A percentile compares a stretch with the other conserved stretches of the same genome.
phyloP scores from a whole-genome alignment of 92 coral and sea anemone species.

The Isaurus tuberculatus region DNA sequence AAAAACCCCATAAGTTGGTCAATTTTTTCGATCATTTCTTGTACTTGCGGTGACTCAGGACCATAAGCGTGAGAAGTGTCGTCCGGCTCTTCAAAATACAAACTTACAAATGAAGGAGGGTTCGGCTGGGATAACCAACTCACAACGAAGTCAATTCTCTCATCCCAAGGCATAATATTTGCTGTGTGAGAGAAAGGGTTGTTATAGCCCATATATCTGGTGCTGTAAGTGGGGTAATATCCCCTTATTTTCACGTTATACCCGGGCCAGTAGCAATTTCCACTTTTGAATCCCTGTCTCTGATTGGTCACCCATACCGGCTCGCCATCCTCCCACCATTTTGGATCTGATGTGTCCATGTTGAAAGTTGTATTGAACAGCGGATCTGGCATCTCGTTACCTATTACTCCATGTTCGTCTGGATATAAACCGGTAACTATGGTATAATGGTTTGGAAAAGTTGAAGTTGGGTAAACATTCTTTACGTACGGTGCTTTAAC shows the following conservation, averaged over 20 bases:
- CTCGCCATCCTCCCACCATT: constrained; percentile 91
- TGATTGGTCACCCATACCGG: constrained; percentile 95
- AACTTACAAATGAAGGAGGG: constrained; percentile 87
- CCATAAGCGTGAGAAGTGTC: constrained; percentile 76
- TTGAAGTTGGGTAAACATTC: constrained; percentile 81
- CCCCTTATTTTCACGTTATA: constrained; percentile 76
- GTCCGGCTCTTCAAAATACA: constrained; percentile 89
- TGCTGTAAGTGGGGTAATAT: constrained; percentile 58
- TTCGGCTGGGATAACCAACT: constrained; percentile 70
- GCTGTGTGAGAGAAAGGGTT: constrained; percentile 71
- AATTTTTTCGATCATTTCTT: constrained; percentile 54
- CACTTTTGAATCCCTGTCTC: constrained; percentile 83
- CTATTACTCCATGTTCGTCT: constrained; percentile 88
- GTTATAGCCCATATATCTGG: constrained; percentile 52
- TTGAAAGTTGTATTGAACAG: constrained; percentile 62
- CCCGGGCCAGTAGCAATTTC: constrained; percentile 88
- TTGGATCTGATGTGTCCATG: constrained; percentile 69
- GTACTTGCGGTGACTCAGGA: constrained; percentile 54
- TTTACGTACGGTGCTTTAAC: constrained; percentile 75
- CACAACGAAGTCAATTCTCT: constrained; percentile 67
- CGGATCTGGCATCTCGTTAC: constrained; percentile 90
- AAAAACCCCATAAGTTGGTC: constrained; percentile 76
- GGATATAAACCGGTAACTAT: constrained; percentile 93
- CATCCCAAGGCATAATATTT: constrained; percentile 60
- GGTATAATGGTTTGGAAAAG: constrained; percentile 83